phyloP scores from a whole-genome alignment of 2,888 invertebrate genomes.

The Cheilosia urbana region DNA sequence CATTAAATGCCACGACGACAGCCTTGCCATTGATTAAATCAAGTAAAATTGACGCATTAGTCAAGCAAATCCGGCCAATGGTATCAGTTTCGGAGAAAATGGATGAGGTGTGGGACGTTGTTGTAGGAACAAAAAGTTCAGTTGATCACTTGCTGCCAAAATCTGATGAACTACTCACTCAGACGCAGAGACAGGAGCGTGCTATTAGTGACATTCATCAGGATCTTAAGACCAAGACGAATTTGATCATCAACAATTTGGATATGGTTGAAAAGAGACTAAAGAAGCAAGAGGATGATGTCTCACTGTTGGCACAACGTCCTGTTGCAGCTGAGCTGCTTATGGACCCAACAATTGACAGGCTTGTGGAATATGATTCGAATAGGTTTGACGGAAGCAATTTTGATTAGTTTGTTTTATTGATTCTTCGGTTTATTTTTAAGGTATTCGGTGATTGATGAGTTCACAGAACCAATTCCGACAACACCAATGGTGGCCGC shows the following conservation, averaged over 20 bases:
- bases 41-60: slow-evolving; percentile 92
- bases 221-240: slow-evolving; percentile 91
- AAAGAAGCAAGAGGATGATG: slow-evolving; percentile 93
- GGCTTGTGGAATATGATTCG: slow-evolving; percentile 91
- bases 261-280: slow-evolving; percentile 93
- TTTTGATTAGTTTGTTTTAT: slow-evolving; percentile 7
- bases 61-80: slow-evolving; percentile 93
- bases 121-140: slow-evolving; percentile 94
- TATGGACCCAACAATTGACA: slow-evolving; percentile 90
- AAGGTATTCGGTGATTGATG: slow-evolving; percentile 83
- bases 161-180: slow-evolving; percentile 92
- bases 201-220: slow-evolving; percentile 94
- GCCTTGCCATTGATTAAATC: slow-evolving; percentile 86
- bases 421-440: slow-evolving; percentile 27
- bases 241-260: slow-evolving; percentile 93
- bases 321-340: slow-evolving; percentile 90
- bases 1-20: slow-evolving; percentile 85
- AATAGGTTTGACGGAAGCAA: slow-evolving; percentile 85
- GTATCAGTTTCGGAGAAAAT: slow-evolving; percentile 94
- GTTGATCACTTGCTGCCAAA: slow-evolving; percentile 94
- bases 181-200: slow-evolving; percentile 93
- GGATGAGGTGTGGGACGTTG: slow-evolving; percentile 96
- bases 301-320: slow-evolving; percentile 90
- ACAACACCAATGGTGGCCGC: slow-evolving; percentile 74
- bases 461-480: slow-evolving; percentile 80